Evolutionary conservation across 2,113 vertebrate species (phyloP).

Genomic region (Microtus richardsoni): DNA sequence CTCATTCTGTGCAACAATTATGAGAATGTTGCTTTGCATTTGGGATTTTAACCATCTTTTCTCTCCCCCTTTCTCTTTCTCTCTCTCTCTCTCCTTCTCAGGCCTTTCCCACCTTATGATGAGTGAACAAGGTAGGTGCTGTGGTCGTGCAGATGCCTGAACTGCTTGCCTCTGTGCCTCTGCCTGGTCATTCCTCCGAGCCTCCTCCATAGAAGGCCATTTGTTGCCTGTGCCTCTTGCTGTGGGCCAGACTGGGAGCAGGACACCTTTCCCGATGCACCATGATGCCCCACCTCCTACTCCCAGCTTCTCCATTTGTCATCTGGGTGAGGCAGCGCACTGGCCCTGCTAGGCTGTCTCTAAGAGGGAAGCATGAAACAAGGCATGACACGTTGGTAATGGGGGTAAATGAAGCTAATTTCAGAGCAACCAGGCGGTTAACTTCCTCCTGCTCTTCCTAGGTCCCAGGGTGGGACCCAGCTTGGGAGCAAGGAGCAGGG

Average conservation of each 20-base stretch:
- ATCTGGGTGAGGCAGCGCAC: neutral
- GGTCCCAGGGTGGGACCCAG: neutral
- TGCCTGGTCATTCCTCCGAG: constrained; percentile 66
- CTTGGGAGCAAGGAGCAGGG: neutral
- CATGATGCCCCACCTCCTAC: neutral
- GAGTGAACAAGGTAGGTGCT: constrained; percentile 95
- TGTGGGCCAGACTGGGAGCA: constrained; percentile 61
- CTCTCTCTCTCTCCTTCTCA: constrained; percentile 80
- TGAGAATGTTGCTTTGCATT: constrained; percentile 24
- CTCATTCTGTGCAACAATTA: constrained; percentile 40
- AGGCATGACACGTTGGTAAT: constrained; percentile 72
- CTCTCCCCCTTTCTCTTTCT: constrained; percentile 60
- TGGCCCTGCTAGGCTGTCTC: constrained; percentile 66
- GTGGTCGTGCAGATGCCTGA: constrained; percentile 58
- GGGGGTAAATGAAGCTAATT: constrained; percentile 80
- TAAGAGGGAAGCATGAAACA: constrained; percentile 75
- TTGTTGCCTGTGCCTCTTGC: constrained; percentile 59
- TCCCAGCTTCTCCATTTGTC: constrained; percentile 74
- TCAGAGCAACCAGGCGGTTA: constrained; percentile 75
- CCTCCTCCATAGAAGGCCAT: constrained; percentile 20
- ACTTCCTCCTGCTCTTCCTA: constrained; percentile 68
- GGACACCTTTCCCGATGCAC: constrained; percentile 34
- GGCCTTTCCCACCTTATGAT: constrained; percentile 97
- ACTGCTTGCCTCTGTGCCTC: constrained; percentile 61
- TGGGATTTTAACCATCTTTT: constrained; percentile 75